Conservation (phyloP, 2,113 vertebrate genomes). For the Syngnathus scovelli region DNA sequence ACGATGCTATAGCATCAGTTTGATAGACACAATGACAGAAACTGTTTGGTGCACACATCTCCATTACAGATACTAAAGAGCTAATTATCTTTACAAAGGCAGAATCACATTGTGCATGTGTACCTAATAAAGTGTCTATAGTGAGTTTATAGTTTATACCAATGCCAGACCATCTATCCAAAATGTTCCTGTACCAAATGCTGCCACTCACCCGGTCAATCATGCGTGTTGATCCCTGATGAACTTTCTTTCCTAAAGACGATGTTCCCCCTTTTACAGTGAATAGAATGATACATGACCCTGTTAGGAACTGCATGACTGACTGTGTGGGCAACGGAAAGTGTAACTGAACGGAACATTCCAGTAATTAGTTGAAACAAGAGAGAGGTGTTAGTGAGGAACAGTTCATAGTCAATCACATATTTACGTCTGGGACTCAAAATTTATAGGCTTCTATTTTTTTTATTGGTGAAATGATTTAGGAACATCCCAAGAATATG, state of each 20-base stretch:
- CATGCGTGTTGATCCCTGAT: slow-evolving; percentile 15
- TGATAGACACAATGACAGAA: neutral
- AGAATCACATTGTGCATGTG: neutral
- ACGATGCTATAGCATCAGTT: neutral
- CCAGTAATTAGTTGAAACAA: slow-evolving; percentile 28
- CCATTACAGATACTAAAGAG: neutral
- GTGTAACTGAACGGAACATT: slow-evolving; percentile 43
- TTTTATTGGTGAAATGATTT: slow-evolving; percentile 57
- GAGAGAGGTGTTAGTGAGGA: neutral
- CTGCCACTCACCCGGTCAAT: slow-evolving; percentile 41
- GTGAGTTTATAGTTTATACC: neutral
- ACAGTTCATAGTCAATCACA: slow-evolving; percentile 4
- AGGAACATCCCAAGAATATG: slow-evolving; percentile 55
- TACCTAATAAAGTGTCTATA: neutral
- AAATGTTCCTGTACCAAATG: slow-evolving; percentile 9
- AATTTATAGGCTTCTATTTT: slow-evolving; percentile 21
- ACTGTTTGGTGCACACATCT: neutral
- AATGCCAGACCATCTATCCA: neutral
- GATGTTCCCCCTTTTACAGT: slow-evolving; percentile 13
- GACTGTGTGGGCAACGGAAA: slow-evolving; percentile 59
- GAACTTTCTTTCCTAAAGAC: slow-evolving; percentile 21
- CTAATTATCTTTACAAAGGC: neutral
- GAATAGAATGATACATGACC: slow-evolving; percentile 24
- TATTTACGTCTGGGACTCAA: slow-evolving; percentile 38
- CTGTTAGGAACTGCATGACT: slow-evolving; percentile 40